Base-by-base conservation (phyloP, 2,888 invertebrate species). In the Drosophila peninsularis region DNA sequence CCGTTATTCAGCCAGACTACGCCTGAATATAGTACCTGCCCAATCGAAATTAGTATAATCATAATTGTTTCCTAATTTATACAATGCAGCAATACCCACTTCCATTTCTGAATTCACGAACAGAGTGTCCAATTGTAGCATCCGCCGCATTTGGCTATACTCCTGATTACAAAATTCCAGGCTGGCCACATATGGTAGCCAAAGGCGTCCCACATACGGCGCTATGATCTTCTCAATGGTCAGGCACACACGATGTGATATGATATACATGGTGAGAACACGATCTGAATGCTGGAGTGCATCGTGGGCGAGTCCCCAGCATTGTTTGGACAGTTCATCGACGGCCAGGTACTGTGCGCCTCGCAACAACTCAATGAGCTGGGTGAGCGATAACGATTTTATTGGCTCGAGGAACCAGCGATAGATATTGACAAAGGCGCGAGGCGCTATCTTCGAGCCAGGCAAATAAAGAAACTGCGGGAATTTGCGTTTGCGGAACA, bases 31-130 rank as follows among this genome's bases (percentile, higher is more conserved):
- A 72, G 36, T 0, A 79, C 62, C 78, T 78, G 41, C 3, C 9
- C 30, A 4, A 27, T 6, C 0, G 17, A 27, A 1, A 30, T 1
- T 30, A 44, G 14, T 27, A 34, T 19, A 9, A 6, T n/a, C 11
- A n/a, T 5, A 13, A 19, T 32, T 5, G 30, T 17, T 5, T 21
- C 4, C 21, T 2, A 32, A 5, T 14, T 7, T 5, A 14, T n/a
- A 10, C 1, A n/a, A 3, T 21, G 50, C 21, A n/a, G 10, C 19
- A 17, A 17, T 9, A 64, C 74, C 2, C 14, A 75, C 78, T 56
- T 79, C 78, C 13, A 76, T 62, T 62, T 79, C 73, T 24, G 73
- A 41, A 37, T 79, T 79, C 13, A 79, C 78, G 3, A 50, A 54
- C 17, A 79, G 14, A 3, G 24, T 32, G 10, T 42, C 37, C 9